Percentiles rank a stretch among this genome's conserved stretches.
Evolutionary conservation across 2,888 invertebrate genomes (phyloP).

Genomic region (Aporophyla lueneburgensis): DNA sequence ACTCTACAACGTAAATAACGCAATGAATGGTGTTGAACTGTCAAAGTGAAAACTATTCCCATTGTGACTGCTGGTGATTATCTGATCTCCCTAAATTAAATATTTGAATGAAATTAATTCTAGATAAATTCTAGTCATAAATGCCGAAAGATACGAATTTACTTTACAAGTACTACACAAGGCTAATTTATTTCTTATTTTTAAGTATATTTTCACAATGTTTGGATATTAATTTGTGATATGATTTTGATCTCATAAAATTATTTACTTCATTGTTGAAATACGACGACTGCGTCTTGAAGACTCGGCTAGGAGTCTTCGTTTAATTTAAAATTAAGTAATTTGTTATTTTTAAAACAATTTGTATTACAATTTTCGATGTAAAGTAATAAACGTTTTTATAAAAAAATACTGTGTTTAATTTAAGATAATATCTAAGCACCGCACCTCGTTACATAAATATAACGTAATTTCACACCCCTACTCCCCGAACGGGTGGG

Average conservation of each 20-base stretch:
- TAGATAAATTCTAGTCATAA: no score
- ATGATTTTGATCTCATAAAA: constrained; percentile 72
- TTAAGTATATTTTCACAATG: constrained; percentile 23
- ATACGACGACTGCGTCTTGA: constrained; percentile 31
- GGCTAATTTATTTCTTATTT: constrained; percentile 8
- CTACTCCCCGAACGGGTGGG: not conserved
- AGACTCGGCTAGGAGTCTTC: constrained; percentile 27
- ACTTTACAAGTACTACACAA: not conserved
- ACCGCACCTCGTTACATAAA: not conserved
- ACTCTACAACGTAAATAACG: no score
- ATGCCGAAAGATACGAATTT: no score
- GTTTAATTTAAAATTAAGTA: not conserved
- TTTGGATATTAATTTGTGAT: constrained; percentile 69
- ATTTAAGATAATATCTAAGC: constrained; percentile 9
- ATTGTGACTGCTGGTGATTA: no score
- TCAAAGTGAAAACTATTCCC: no score
- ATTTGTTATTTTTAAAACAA: constrained; percentile 50
- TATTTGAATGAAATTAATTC: no score
- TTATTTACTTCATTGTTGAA: constrained; percentile 37
- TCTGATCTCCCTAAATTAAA: no score
- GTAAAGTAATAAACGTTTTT: constrained; percentile 64
- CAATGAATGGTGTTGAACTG: no score
- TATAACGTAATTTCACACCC: not conserved
- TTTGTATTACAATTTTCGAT: constrained; percentile 56
- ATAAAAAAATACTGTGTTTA: constrained; percentile 23